These are phyloP conservation scores for Riptortus pedestris DNA, from an alignment of 1,140 invertebrate genomes.

Conservation along the genomic window DNA sequence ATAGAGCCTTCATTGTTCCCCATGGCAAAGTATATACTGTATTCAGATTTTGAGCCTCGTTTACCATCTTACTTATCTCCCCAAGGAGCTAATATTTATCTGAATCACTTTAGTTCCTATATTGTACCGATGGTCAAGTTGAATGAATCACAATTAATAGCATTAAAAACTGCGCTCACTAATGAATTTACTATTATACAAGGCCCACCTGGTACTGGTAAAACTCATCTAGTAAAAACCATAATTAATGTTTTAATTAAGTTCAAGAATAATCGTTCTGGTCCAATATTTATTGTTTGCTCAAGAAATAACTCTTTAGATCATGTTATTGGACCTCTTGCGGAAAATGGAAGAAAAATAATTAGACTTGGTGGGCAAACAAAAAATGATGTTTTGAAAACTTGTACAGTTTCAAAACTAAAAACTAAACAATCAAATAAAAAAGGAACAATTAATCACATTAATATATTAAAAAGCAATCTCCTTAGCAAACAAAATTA, in stretches of 20 bases:
- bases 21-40: constrained; percentile 51
- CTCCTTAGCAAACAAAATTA: not conserved
- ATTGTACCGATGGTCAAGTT: too few relatives aligned
- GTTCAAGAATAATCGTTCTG: constrained; percentile 36
- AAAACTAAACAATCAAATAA: not conserved
- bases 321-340: constrained; percentile 69
- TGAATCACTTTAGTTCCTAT: too few relatives aligned
- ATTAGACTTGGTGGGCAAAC: constrained; percentile 63
- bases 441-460: not conserved
- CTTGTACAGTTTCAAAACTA: not conserved
- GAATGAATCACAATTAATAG: constrained; percentile 47
- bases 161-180: constrained; percentile 47
- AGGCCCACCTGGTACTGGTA: constrained; percentile 69
- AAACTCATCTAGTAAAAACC: constrained; percentile 61
- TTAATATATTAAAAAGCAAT: not conserved
- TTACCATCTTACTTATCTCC: constrained; percentile 37
- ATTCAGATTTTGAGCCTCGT: constrained; percentile 32
- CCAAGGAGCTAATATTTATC: too few relatives aligned
- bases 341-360: constrained; percentile 44
- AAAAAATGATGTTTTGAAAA: constrained; percentile 43
- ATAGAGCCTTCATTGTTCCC: constrained; percentile 45
- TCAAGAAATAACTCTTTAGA: constrained; percentile 83
- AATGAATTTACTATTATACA: constrained; percentile 64
- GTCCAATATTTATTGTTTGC: constrained; percentile 65
- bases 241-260: constrained; percentile 48